Conservation (phyloP, 2,797 vertebrate species). For the Hydrocynus forskahlii region DNA sequence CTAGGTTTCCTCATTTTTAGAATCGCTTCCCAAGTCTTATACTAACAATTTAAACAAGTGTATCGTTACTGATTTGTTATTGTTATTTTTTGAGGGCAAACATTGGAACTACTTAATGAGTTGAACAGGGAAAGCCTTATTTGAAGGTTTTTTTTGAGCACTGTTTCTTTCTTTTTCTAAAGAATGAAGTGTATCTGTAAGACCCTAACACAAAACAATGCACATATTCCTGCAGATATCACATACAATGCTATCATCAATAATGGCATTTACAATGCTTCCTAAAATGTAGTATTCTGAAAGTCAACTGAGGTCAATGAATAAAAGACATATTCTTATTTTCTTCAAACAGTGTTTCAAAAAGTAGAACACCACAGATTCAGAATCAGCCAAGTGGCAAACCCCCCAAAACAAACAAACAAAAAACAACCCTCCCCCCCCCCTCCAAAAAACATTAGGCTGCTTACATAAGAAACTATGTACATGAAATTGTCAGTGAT, state of each 20-base stretch:
- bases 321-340: constrained; percentile 59
- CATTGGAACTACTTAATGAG: constrained; percentile 5
- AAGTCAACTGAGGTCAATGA: constrained; percentile 61
- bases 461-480: constrained; percentile 57
- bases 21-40: constrained; percentile 62
- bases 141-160: constrained; percentile 40
- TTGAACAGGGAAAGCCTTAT: constrained; percentile 32
- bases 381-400: constrained; percentile 64
- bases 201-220: constrained; percentile 68
- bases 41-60: constrained; percentile 53
- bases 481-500: constrained; percentile 60
- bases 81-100: constrained; percentile 16
- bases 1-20: constrained; percentile 36
- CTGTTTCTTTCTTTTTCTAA: constrained; percentile 38
- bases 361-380: constrained; percentile 63
- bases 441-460: constrained; percentile 58
- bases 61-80: not conserved
- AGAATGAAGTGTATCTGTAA: constrained; percentile 62
- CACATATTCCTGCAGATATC: constrained; percentile 71
- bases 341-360: constrained; percentile 60
- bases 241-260: constrained; percentile 62
- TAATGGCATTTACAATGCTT: constrained; percentile 75
- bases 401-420: constrained; percentile 13
- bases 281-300: constrained; percentile 62
- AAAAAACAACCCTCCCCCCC: no score